Evolutionary conservation across 2,113 vertebrate genomes (phyloP).

Genomic region (Hyperopisus bebe): DNA sequence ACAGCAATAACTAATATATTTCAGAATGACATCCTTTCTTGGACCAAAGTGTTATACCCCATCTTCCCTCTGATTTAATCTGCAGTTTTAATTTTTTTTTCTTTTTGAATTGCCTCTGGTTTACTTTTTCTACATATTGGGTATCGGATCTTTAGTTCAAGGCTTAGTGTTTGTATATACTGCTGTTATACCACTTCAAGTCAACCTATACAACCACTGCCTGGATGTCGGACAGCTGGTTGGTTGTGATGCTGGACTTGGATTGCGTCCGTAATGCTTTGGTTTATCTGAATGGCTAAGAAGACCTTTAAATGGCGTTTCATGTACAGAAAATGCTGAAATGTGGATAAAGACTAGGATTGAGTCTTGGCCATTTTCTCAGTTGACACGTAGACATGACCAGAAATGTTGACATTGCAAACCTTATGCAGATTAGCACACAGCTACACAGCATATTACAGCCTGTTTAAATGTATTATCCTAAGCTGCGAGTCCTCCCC

Average conservation of each 20-base stretch:
- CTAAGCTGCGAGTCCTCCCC: slow-evolving; percentile 12
- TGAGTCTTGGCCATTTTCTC: neutral
- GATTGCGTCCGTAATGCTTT: neutral
- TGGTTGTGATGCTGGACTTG: neutral
- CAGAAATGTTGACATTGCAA: neutral
- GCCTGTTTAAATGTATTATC: slow-evolving; percentile 20
- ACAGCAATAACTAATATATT: slow-evolving; percentile 24
- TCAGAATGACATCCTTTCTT: slow-evolving; percentile 16
- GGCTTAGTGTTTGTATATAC: slow-evolving; percentile 8
- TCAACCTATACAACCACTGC: neutral
- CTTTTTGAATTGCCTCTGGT: neutral
- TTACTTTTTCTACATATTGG: neutral
- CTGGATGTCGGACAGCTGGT: neutral
- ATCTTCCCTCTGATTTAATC: neutral
- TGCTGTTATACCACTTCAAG: slow-evolving; percentile 12
- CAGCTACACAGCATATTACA: slow-evolving; percentile 30
- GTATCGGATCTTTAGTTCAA: neutral
- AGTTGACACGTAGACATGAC: neutral
- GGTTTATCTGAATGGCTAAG: neutral
- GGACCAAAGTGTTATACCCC: slow-evolving; percentile 25
- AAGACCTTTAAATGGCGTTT: neutral
- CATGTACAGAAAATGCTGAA: neutral
- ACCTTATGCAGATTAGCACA: slow-evolving; percentile 30
- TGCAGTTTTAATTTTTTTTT: neutral
- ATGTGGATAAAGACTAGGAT: neutral